Conservation (phyloP, 2,888 invertebrate species). For the Brachyptera risi region DNA sequence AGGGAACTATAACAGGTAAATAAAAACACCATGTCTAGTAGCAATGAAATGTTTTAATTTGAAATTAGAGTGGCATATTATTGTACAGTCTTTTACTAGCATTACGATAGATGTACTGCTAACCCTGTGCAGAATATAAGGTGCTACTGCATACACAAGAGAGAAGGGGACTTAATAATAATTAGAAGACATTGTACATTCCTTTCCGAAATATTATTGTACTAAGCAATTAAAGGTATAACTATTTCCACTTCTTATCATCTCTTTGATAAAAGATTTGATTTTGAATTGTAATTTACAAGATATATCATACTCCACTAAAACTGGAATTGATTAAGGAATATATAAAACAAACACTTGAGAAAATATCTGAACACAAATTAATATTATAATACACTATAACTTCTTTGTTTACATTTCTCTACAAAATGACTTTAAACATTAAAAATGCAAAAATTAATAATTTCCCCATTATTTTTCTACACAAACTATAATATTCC, state of each 20-base stretch:
- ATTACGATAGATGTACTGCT: conserved; percentile 12
- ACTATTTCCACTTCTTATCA: conserved; percentile 21
- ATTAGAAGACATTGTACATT: conserved; percentile 5
- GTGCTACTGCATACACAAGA: background rate
- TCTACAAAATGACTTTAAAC: conserved; percentile 33
- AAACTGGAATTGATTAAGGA: conserved; percentile 46
- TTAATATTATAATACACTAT: background rate
- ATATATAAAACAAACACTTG: conserved; percentile 24
- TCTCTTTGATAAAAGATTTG: background rate
- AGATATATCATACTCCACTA: conserved; percentile 46
- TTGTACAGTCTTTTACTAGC: conserved; percentile 19
- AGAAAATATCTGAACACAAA: conserved; percentile 24
- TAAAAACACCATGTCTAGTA: background rate
- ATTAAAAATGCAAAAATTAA: conserved; percentile 39
- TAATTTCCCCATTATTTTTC: conserved; percentile 39
- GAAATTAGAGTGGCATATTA: conserved; percentile 20
- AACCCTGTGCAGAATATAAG: conserved; percentile 16
- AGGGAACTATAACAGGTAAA: no score
- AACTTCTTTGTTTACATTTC: conserved; percentile 17
- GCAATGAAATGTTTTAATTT: conserved; percentile 17
- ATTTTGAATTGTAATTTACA: conserved; percentile 35
- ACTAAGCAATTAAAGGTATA: conserved; percentile 32
- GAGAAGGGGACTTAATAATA: conserved; percentile 5
- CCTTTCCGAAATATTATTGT: conserved; percentile 29
- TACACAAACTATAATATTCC: conserved; percentile 32